phyloP scores from a whole-genome alignment of 2,797 vertebrate genomes.

The Sebastes oblongus region DNA sequence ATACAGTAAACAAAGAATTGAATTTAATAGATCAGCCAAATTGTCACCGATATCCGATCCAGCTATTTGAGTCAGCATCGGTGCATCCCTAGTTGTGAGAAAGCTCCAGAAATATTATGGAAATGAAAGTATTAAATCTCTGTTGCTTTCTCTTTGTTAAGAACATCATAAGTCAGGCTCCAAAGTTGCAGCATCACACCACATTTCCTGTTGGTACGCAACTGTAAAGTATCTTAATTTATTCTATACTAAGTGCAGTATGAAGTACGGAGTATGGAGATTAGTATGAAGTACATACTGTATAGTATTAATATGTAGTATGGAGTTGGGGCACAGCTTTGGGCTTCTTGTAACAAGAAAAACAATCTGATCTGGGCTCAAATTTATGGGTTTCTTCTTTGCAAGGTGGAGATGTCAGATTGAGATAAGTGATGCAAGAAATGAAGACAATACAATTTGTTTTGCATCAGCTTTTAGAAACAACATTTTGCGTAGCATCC shows the following conservation, averaged over 20 bases:
- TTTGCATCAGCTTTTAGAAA: conserved; percentile 1
- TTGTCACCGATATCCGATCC: too few species aligned
- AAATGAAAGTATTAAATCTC: not conserved
- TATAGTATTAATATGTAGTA: not conserved
- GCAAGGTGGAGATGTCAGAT: not conserved
- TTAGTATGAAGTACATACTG: not conserved
- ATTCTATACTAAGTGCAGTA: not conserved
- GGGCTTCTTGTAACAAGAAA: not conserved
- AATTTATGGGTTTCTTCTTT: not conserved
- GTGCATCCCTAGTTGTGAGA: not conserved
- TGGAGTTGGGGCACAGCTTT: conserved; percentile 30
- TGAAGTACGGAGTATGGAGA: not conserved
- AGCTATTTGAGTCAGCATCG: too few species aligned
- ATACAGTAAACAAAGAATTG: too few species aligned
- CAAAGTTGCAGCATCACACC: not conserved
- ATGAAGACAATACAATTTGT: not conserved
- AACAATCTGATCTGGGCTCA: conserved; percentile 7
- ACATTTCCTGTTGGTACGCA: not conserved
- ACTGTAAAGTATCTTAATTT: not conserved
- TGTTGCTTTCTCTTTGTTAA: not conserved
- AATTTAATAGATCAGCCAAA: too few species aligned
- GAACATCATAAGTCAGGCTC: not conserved
- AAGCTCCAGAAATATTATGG: not conserved
- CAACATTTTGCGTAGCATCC: conserved; percentile 35
- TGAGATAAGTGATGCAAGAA: conserved; percentile 2